Base-by-base conservation (phyloP, 1,140 invertebrate genomes). In the Eurosta solidaginis region DNA sequence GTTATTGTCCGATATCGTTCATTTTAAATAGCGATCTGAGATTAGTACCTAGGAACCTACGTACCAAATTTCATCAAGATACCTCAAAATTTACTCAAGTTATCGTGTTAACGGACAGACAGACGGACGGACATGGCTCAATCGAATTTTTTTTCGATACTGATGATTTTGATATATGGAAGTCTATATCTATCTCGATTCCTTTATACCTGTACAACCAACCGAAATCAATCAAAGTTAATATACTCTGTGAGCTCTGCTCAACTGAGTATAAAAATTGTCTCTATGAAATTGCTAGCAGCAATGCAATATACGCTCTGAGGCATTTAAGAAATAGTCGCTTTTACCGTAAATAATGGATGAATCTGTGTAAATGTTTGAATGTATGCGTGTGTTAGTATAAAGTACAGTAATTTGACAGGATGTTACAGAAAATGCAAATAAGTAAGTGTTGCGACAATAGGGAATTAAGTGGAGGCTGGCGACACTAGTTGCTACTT, bases 401-500 rank as follows among this genome's bases (percentile, higher is more conserved):
- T 33, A 33, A 29, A 27, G 33, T 59, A n/a, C 14, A 29, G 27
- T 29, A 68, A 68, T 68, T 68, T 68, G 59, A 68, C 33, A 68
- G 59, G 27, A 68, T 68, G 59, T 68, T 68, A 9, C 59, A 40
- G 59, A 22, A 68, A 68, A 68, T 68, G 59, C 59, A 68, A 68
- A 68, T 68, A 68, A 68, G 59, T 68, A 36, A 68, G 59, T 20
- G 33, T 3, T 20, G n/a, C 27, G 14, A 12, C 9, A 4, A 22
- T 6, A 22, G 36, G 33, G 59, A 40, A n/a, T 22, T n/a, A 20
- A 22, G 33, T 33, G 59, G 59, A 20, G 33, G 27, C 59, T 27
- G 29, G n/a, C 14, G 59, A 33, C 59, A 27, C 33, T 20, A 20
- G 59, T 68, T 68, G 33, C 36, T 40, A 33, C 27, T 68, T 68